A percentile compares a stretch with the other conserved stretches of the same genome.
Conservation (phyloP, 2,797 vertebrate genomes). For the Oreonectes daqikongensis region DNA sequence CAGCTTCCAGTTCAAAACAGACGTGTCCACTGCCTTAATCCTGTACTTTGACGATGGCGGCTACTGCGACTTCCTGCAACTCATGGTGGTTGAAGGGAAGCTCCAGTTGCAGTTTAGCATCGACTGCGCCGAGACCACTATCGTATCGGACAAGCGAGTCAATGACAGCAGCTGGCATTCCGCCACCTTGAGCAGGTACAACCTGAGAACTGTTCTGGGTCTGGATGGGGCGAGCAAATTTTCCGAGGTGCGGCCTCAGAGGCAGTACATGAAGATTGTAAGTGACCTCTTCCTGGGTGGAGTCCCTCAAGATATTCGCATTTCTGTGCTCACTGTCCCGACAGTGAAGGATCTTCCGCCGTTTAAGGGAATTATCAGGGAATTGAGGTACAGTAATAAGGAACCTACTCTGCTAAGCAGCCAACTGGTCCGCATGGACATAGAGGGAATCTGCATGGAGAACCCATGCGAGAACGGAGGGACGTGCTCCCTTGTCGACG, state of each 20-base stretch:
- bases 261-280: slow-evolving; percentile 94
- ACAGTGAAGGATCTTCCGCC: slow-evolving; percentile 83
- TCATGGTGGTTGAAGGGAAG: slow-evolving; percentile 87
- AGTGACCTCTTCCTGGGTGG: slow-evolving; percentile 97
- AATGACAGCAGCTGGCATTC: slow-evolving; percentile 92
- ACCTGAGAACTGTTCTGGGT: slow-evolving; percentile 85
- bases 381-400: slow-evolving; percentile 91
- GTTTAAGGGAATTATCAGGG: slow-evolving; percentile 90
- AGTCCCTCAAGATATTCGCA: slow-evolving; percentile 89
- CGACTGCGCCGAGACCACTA: slow-evolving; percentile 89
- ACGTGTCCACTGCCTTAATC: slow-evolving; percentile 87
- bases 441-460: slow-evolving; percentile 88
- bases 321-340: slow-evolving; percentile 88
- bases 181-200: slow-evolving; percentile 86
- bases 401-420: slow-evolving; percentile 90
- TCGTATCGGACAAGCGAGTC: slow-evolving; percentile 84
- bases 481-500: slow-evolving; percentile 88
- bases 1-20: slow-evolving; percentile 95
- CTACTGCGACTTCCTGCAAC: slow-evolving; percentile 96
- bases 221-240: slow-evolving; percentile 87
- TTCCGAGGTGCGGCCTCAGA: slow-evolving; percentile 85
- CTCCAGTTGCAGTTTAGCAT: slow-evolving; percentile 93
- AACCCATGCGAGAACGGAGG: slow-evolving; percentile 96
- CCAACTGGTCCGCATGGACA: slow-evolving; percentile 86
- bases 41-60: slow-evolving; percentile 97